Conservation (phyloP, 2,113 vertebrate genomes). For the rabbit (Oryctolagus cuniculus) region mOryCun1.1 NC_091448.1:2454001-2454500, state of each 20-base stretch:
- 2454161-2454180: accelerated
- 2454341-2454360: accelerated
- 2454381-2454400: accelerated
- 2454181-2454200: not conserved
- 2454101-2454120: not conserved
- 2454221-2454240: accelerated
- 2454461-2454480: not conserved
- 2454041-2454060: no score
- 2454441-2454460: not conserved
- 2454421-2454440: accelerated
- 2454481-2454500: not conserved
- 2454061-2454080: not conserved
- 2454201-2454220: not conserved
- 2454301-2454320: no score
- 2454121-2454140: not conserved
- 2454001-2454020: no score
- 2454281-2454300: accelerated
- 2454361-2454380: no score
- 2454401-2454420: not conserved
- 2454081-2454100: not conserved
- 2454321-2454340: accelerated
- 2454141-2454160: no score
- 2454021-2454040: no score
- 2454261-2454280: not conserved
- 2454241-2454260: accelerated